These are phyloP conservation scores for Florisuga fusca DNA, from an alignment of 2,797 vertebrate species.

Conservation along the genomic window DNA sequence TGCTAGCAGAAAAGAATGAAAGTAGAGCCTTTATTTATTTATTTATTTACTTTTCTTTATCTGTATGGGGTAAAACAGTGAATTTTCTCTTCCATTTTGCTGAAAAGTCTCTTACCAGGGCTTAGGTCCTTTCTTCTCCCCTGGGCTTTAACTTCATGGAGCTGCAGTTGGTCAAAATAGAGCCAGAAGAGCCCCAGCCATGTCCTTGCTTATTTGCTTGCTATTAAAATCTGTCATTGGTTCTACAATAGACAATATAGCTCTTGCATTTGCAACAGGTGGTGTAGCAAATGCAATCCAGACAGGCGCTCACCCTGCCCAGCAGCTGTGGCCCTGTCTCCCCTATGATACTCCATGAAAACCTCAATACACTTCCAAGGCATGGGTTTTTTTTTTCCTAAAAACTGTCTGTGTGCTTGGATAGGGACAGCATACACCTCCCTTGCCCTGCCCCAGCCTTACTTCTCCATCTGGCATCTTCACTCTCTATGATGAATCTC, in stretches of 20 bases:
- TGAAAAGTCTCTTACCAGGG: not conserved
- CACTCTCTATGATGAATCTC: not conserved
- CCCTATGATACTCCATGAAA: not conserved
- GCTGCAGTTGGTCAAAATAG: not conserved
- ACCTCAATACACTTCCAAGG: not conserved
- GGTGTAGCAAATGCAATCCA: slow-evolving; percentile 9
- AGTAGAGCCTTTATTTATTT: not conserved
- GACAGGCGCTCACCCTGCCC: not conserved
- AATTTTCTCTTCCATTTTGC: not conserved
- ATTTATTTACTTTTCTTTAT: not conserved
- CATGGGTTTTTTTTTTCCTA: not conserved
- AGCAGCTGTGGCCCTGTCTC: slow-evolving; percentile 32
- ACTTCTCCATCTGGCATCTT: not conserved
- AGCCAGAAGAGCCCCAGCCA: not conserved
- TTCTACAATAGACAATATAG: slow-evolving; percentile 13
- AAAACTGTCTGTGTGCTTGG: not conserved
- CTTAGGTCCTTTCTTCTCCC: not conserved
- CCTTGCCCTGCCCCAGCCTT: not conserved
- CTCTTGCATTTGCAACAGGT: slow-evolving; percentile 37
- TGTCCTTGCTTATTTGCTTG: not conserved
- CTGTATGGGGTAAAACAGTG: not conserved
- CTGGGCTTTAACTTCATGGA: not conserved
- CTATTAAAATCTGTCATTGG: not conserved
- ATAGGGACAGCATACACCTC: not conserved
- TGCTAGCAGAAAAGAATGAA: not conserved